A percentile compares a stretch with the other conserved stretches of the same genome.
These are phyloP conservation scores for Ranitomeya imitator DNA, from an alignment of 2,113 vertebrate genomes.

Conservation along the genomic window DNA sequence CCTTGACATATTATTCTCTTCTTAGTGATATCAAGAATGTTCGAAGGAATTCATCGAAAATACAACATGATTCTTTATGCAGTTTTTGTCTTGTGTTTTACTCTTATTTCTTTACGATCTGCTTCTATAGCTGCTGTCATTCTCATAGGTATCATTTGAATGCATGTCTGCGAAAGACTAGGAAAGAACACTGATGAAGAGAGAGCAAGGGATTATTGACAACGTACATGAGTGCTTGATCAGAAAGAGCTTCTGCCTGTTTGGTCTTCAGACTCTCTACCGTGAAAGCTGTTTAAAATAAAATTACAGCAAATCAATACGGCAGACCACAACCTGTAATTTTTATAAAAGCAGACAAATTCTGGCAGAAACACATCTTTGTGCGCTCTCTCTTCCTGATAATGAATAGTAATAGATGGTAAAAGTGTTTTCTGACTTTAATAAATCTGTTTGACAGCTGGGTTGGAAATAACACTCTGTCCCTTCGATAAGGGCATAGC, in stretches of 20 bases:
- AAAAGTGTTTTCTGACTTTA: conserved; percentile 49
- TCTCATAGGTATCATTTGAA: neutral
- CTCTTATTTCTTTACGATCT: no score
- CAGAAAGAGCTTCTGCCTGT: neutral
- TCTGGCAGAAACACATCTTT: conserved; percentile 9
- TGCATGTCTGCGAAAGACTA: neutral
- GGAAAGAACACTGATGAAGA: neutral
- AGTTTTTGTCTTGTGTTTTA: neutral
- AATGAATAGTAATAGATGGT: conserved; percentile 43
- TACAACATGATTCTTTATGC: neutral
- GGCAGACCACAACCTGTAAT: neutral
- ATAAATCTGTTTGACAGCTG: conserved; percentile 49
- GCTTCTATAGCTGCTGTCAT: neutral
- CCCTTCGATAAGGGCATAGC: conserved; percentile 28
- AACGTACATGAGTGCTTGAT: neutral
- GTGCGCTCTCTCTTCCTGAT: conserved; percentile 4
- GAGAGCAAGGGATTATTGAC: neutral
- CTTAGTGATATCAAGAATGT: neutral
- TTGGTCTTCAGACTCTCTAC: no score
- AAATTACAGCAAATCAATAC: conserved; percentile 12
- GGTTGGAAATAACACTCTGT: conserved; percentile 29
- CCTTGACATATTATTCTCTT: neutral
- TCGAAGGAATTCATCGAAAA: neutral
- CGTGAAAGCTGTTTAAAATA: conserved; percentile 8
- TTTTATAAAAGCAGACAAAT: neutral